Evolutionary conservation across 2,113 vertebrate species (phyloP).

Genomic region (Elachura formosa): DNA sequence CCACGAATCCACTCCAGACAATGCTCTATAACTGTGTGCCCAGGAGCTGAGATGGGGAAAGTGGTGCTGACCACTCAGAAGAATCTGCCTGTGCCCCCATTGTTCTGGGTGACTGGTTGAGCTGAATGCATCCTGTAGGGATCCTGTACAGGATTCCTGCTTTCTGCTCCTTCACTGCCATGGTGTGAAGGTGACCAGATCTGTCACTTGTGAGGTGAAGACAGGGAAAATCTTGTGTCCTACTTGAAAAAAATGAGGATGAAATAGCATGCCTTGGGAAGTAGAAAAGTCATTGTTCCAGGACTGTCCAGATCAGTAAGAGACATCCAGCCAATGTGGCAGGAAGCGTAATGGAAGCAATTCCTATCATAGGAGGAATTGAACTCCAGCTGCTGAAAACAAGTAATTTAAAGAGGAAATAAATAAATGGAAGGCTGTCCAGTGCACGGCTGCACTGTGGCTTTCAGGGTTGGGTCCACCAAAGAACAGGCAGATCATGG

Average conservation of each 20-base stretch:
- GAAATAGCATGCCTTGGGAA: not conserved
- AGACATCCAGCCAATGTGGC: not conserved
- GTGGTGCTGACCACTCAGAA: not conserved
- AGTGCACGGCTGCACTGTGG: not conserved
- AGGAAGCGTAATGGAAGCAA: not conserved
- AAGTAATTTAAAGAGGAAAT: not conserved
- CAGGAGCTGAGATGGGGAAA: not conserved
- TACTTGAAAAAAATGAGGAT: not conserved
- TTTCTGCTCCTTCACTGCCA: not conserved
- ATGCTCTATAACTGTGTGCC: not conserved
- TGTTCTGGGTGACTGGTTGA: not conserved
- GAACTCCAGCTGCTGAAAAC: not conserved
- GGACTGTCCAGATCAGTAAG: too few relatives aligned
- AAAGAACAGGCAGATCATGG: not conserved
- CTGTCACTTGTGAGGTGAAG: not conserved
- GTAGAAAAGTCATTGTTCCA: not conserved
- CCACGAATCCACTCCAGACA: not conserved
- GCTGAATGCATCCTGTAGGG: not conserved
- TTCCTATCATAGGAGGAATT: not conserved
- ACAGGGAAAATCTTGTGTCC: not conserved
- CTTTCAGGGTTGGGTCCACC: not conserved
- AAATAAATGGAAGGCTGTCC: not conserved
- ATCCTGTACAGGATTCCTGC: not conserved
- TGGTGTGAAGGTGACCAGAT: not conserved
- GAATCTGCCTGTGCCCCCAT: not conserved